phyloP scores from a whole-genome alignment of 2,797 vertebrate species.

The Gymnopithys bicolor region DNA sequence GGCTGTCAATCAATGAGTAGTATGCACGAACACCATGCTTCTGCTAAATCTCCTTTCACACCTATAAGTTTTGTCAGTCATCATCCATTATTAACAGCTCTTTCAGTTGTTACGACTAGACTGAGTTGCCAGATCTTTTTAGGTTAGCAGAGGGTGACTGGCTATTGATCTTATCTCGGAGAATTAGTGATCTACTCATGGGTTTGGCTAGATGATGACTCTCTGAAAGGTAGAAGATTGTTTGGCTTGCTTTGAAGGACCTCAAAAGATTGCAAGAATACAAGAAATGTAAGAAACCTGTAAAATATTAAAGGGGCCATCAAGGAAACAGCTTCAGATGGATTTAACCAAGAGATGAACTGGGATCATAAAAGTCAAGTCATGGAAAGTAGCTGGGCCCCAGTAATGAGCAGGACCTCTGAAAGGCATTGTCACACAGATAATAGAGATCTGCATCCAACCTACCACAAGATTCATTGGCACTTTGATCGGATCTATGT shows the following conservation, averaged over 20 bases:
- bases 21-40: not conserved
- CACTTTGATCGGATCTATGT: slow-evolving; percentile 42
- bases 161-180: slow-evolving; percentile 27
- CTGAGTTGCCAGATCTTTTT: slow-evolving; percentile 26
- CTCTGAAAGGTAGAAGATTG: not conserved
- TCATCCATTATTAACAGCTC: slow-evolving; percentile 47
- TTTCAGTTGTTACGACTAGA: slow-evolving; percentile 22
- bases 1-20: slow-evolving; percentile 65
- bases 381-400: slow-evolving; percentile 25
- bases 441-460: slow-evolving; percentile 54
- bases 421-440: slow-evolving; percentile 44
- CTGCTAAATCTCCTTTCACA: slow-evolving; percentile 52
- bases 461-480: slow-evolving; percentile 46
- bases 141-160: not conserved
- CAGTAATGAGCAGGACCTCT: slow-evolving; percentile 48
- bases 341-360: slow-evolving; percentile 52
- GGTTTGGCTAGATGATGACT: not conserved
- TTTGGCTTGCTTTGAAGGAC: slow-evolving; percentile 42
- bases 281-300: not conserved
- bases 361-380: slow-evolving; percentile 48
- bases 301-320: slow-evolving; percentile 24
- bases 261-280: slow-evolving; percentile 24
- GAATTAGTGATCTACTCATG: slow-evolving; percentile 5
- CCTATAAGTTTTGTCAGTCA: slow-evolving; percentile 58
- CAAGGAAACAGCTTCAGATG: slow-evolving; percentile 42